Conservation (phyloP, 2,888 invertebrate species). For the Rhagonycha fulva region DNA sequence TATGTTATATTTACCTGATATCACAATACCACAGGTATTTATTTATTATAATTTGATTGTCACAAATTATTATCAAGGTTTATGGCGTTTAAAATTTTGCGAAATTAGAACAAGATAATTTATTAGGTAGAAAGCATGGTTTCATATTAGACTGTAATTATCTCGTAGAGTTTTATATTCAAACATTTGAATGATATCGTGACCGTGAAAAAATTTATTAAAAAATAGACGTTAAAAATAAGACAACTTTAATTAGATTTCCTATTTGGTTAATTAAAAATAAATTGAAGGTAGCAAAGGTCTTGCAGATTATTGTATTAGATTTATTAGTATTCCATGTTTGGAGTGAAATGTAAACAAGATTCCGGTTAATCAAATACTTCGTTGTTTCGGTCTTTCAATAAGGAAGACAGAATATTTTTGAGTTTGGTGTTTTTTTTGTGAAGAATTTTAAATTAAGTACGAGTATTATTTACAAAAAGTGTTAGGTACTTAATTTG, state of each 20-base stretch:
- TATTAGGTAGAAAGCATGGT: not conserved
- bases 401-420: too few relatives aligned
- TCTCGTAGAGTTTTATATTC: not conserved
- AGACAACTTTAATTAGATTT: not conserved
- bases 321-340: not conserved
- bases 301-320: not conserved
- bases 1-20: conserved; percentile 49
- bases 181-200: not conserved
- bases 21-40: conserved; percentile 49
- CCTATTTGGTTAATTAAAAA: not conserved
- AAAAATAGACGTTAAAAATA: not conserved
- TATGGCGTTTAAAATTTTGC: not conserved
- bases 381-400: not conserved
- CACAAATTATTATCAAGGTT: not conserved
- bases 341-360: not conserved
- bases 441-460: too few relatives aligned
- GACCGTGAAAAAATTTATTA: not conserved
- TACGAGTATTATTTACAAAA: too few relatives aligned
- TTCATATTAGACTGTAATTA: not conserved
- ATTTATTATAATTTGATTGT: not conserved
- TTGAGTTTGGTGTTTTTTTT: too few relatives aligned
- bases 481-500: too few relatives aligned
- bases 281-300: not conserved
- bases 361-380: not conserved
- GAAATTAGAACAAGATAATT: conserved; percentile 1